Conservation (phyloP, 1,140 invertebrate genomes). For the Pachyrhynchus sulphureomaculatus region DNA sequence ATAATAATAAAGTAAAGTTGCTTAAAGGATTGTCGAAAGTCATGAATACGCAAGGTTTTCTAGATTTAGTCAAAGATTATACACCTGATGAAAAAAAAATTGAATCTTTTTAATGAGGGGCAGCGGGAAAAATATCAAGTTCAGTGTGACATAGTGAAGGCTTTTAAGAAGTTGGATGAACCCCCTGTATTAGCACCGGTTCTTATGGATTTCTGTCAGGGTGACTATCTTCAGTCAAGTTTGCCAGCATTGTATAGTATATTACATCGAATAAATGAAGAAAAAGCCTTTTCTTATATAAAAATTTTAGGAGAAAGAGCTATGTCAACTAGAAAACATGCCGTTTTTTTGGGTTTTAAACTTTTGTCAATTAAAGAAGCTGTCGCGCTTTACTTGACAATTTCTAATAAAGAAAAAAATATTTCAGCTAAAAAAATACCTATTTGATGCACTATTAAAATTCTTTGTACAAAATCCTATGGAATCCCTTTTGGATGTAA, state of each 20-base stretch:
- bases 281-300: neutral
- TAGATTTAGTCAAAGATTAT: slow-evolving; percentile 4
- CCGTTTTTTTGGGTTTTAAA: neutral
- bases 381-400: neutral
- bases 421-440: slow-evolving; percentile 7
- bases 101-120: neutral
- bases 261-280: slow-evolving; percentile 12
- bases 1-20: neutral
- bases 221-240: slow-evolving; percentile 21
- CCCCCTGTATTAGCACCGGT: neutral
- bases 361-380: neutral
- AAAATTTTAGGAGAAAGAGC: slow-evolving; percentile 4
- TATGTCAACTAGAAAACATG: slow-evolving; percentile 20
- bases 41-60: slow-evolving; percentile 3
- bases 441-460: slow-evolving; percentile 4
- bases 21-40: slow-evolving; percentile 1
- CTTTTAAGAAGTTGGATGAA: neutral
- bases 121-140: neutral
- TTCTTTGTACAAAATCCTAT: slow-evolving; percentile 15
- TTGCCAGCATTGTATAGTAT: slow-evolving; percentile 11
- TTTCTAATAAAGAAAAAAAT: slow-evolving; percentile 9
- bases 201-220: slow-evolving; percentile 11
- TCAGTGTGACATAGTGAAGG: neutral
- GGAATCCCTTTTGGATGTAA: neutral
- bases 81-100: slow-evolving; percentile 4